Evolutionary conservation across 2,888 invertebrate species (phyloP).

Genomic region (Anthoptus insignis): DNA sequence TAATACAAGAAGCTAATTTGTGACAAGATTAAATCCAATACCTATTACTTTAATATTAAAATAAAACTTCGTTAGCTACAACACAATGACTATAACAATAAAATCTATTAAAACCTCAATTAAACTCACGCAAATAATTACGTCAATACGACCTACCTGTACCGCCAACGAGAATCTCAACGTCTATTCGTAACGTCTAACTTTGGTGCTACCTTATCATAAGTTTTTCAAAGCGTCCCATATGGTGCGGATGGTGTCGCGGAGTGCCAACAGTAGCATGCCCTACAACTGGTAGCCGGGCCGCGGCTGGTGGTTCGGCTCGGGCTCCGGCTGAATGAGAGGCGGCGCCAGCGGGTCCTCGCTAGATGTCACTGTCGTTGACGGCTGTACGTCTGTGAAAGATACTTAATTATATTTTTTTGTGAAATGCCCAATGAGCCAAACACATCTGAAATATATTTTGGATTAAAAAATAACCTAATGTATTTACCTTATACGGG

Average conservation of each 20-base stretch:
- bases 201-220: slow-evolving; percentile 49
- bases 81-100: not conserved
- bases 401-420: too few species aligned
- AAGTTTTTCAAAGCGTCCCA: slow-evolving; percentile 55
- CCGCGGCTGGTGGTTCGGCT: slow-evolving; percentile 60
- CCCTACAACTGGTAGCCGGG: slow-evolving; percentile 76
- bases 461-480: too few species aligned
- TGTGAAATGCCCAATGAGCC: too few species aligned
- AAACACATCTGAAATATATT: too few species aligned
- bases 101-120: not conserved
- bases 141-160: not conserved
- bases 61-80: too few species aligned
- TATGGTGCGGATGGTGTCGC: slow-evolving; percentile 47
- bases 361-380: slow-evolving; percentile 74
- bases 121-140: not conserved
- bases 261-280: slow-evolving; percentile 61
- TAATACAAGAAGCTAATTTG: not conserved
- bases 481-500: too few species aligned
- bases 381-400: slow-evolving; percentile 70
- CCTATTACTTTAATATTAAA: not conserved
- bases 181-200: not conserved
- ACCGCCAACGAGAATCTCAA: not conserved
- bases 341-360: slow-evolving; percentile 77
- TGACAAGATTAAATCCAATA: not conserved
- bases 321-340: slow-evolving; percentile 64